Evolutionary conservation across 2,797 vertebrate species (phyloP).

Genomic region (Holocentrus rufus): DNA sequence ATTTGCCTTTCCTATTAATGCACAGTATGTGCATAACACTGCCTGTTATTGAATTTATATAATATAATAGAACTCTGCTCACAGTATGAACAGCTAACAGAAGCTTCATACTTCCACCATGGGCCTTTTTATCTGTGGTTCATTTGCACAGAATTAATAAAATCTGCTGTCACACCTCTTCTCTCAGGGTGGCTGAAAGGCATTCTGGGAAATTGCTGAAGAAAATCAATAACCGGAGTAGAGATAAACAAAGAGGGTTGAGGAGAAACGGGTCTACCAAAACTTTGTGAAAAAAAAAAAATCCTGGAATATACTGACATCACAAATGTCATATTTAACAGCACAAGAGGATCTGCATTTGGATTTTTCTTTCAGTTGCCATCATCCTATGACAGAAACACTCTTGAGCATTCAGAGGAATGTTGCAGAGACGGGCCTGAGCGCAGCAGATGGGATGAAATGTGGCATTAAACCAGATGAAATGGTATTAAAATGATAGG

Average conservation of each 20-base stretch:
- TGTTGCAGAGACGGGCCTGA: constrained; percentile 38
- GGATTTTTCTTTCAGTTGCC: constrained; percentile 27
- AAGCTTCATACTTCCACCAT: no score
- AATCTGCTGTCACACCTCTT: no score
- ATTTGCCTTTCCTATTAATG: no score
- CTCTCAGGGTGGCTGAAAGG: background rate
- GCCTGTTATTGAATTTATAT: no score
- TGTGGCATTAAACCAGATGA: constrained; percentile 43
- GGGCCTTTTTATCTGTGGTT: no score
- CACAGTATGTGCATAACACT: no score
- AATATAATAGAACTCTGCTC: no score
- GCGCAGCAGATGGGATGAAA: constrained; percentile 13
- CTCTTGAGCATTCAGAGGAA: constrained; percentile 36
- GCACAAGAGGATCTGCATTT: background rate
- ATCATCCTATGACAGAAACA: constrained; percentile 26
- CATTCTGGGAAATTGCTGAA: constrained; percentile 23
- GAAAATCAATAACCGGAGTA: constrained; percentile 1
- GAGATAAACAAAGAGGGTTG: background rate
- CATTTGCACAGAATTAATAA: no score
- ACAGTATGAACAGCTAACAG: no score
- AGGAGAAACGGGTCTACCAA: constrained; percentile 11
- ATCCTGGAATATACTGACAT: constrained; percentile 15
- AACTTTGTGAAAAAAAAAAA: constrained; percentile 40
- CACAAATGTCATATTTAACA: constrained; percentile 2
- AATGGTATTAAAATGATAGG: constrained; percentile 53